phyloP scores from a whole-genome alignment of 1,140 invertebrate species.

The Cydia fagiglandana region DNA sequence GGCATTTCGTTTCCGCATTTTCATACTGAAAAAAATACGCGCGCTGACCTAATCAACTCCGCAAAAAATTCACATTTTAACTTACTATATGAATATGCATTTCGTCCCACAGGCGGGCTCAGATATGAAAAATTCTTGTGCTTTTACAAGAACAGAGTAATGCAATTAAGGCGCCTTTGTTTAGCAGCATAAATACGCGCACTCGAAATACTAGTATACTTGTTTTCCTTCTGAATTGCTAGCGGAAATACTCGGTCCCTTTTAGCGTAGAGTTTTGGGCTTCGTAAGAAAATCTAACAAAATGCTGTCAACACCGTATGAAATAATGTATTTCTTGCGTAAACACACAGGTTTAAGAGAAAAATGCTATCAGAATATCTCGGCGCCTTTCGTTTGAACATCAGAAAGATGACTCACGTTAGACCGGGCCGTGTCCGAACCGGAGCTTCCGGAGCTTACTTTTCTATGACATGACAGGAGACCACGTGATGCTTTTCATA shows the following conservation, averaged over 20 bases:
- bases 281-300: background rate
- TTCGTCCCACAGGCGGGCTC: background rate
- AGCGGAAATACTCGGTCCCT: background rate
- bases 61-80: background rate
- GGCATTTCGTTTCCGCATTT: background rate
- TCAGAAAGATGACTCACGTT: background rate
- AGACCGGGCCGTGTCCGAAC: no score
- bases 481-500: no score
- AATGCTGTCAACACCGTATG: background rate
- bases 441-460: no score
- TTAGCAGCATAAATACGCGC: constrained; percentile 5
- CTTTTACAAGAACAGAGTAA: constrained; percentile 22
- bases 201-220: constrained; percentile 8
- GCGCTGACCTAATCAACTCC: background rate
- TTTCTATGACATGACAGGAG: no score
- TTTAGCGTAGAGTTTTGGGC: background rate
- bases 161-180: constrained; percentile 25
- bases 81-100: constrained; percentile 19
- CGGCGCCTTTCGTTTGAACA: background rate
- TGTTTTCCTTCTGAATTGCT: background rate
- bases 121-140: constrained; percentile 3
- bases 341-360: background rate
- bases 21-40: background rate
- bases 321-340: constrained; percentile 1
- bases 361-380: background rate